Percentiles rank a stretch among this genome's conserved stretches.
Conservation (phyloP, 2,797 vertebrate species). For the Syngnathus rostellatus region DNA sequence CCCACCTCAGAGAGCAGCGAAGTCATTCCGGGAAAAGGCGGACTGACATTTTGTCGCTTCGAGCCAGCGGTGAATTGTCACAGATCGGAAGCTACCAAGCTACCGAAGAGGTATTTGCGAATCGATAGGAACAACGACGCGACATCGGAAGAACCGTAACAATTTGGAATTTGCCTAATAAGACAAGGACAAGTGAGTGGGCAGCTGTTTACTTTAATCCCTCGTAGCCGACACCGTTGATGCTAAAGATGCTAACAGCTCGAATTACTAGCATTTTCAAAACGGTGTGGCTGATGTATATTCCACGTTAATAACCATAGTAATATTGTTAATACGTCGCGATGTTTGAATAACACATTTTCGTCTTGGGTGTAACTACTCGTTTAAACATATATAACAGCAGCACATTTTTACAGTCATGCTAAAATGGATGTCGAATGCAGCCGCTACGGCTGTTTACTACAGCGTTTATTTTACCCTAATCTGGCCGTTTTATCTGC, state of each 20-base stretch:
- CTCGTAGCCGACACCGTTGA: constrained; percentile 42
- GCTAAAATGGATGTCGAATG: constrained; percentile 49
- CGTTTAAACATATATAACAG: background rate
- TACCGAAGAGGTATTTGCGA: background rate
- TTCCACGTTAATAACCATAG: background rate
- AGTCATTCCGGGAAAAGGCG: constrained; percentile 97
- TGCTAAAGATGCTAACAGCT: constrained; percentile 58
- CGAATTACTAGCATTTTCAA: constrained; percentile 45
- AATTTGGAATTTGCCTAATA: constrained; percentile 8
- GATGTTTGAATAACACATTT: background rate
- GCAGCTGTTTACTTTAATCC: constrained; percentile 62
- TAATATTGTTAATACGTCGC: background rate
- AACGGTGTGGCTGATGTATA: constrained; percentile 15
- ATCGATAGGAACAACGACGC: background rate
- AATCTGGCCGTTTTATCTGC: constrained; percentile 31
- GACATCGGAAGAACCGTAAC: constrained; percentile 15
- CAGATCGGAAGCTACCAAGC: constrained; percentile 11
- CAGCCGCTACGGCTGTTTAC: constrained; percentile 62
- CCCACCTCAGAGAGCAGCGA: constrained; percentile 74
- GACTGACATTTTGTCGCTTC: constrained; percentile 72
- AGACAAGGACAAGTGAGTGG: constrained; percentile 54
- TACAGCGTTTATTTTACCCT: constrained; percentile 28
- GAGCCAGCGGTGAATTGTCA: constrained; percentile 43
- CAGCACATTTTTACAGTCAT: constrained; percentile 24
- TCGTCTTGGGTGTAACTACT: background rate